phyloP scores from a whole-genome alignment of 2,888 invertebrate genomes.

The Drosophila multiciliata region DNA sequence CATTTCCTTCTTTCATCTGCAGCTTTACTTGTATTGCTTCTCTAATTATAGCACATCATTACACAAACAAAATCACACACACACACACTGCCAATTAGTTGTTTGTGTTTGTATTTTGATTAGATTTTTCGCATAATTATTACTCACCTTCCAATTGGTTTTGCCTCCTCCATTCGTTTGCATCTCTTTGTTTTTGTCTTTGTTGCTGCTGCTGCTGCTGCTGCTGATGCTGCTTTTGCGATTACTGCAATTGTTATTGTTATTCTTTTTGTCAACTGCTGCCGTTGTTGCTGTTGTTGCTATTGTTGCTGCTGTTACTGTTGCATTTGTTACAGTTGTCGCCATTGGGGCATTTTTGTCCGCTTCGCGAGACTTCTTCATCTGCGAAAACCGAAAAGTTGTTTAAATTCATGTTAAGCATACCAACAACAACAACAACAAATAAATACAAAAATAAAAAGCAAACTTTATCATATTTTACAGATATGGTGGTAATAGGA shows the following conservation, averaged over 20 bases:
- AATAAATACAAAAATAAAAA: background rate
- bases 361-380: slow-evolving; percentile 69
- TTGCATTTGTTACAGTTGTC: slow-evolving; percentile 33
- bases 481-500: slow-evolving; percentile 45
- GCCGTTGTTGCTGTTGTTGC: slow-evolving; percentile 30
- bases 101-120: slow-evolving; percentile 10
- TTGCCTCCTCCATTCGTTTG: slow-evolving; percentile 80
- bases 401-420: background rate
- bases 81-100: slow-evolving; percentile 11
- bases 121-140: slow-evolving; percentile 23
- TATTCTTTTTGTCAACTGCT: slow-evolving; percentile 56
- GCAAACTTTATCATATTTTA: slow-evolving; percentile 35
- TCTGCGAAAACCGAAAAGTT: slow-evolving; percentile 41
- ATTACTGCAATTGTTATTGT: slow-evolving; percentile 58
- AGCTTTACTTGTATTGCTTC: slow-evolving; percentile 23
- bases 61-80: slow-evolving; percentile 13
- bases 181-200: slow-evolving; percentile 82
- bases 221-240: slow-evolving; percentile 26
- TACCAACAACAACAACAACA: background rate
- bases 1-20: slow-evolving; percentile 48
- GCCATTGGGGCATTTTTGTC: slow-evolving; percentile 53
- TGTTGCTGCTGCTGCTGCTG: slow-evolving; percentile 50
- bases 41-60: slow-evolving; percentile 54
- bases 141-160: slow-evolving; percentile 84
- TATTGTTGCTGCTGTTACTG: slow-evolving; percentile 20